phyloP scores from a whole-genome alignment of 2,113 vertebrate genomes.

The Columba janthina region DNA sequence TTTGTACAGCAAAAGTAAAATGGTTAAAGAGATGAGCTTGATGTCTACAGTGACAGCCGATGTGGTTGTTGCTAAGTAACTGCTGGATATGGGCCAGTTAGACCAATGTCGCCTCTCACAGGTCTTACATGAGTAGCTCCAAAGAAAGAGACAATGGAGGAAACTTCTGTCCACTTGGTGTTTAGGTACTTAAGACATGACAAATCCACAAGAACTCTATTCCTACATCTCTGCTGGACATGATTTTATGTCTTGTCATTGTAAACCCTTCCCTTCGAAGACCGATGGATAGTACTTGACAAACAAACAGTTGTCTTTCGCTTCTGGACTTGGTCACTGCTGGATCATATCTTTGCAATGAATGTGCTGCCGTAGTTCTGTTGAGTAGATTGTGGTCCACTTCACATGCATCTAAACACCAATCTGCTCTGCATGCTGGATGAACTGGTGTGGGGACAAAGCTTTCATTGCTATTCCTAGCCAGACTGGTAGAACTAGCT shows the following conservation, averaged over 20 bases:
- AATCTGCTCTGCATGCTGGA: accelerated
- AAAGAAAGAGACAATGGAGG: neutral
- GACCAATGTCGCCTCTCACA: neutral
- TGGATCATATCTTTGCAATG: neutral
- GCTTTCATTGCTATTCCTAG: neutral
- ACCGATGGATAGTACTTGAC: neutral
- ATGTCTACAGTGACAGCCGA: neutral
- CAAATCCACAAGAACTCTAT: neutral
- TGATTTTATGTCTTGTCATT: neutral
- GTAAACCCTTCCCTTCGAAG: neutral
- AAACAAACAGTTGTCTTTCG: neutral
- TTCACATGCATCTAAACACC: neutral
- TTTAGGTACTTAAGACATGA: neutral
- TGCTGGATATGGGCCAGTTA: neutral
- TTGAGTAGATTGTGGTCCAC: neutral
- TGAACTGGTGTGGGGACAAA: neutral
- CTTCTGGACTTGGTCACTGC: neutral
- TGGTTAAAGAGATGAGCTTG: neutral
- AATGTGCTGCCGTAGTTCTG: neutral
- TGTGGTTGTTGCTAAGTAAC: neutral
- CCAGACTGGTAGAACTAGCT: neutral
- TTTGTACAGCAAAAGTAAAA: neutral
- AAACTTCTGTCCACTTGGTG: neutral
- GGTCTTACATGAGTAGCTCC: neutral
- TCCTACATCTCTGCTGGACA: neutral